phyloP scores from a whole-genome alignment of 2,888 invertebrate species.

The Yponomeuta plumbellus region DNA sequence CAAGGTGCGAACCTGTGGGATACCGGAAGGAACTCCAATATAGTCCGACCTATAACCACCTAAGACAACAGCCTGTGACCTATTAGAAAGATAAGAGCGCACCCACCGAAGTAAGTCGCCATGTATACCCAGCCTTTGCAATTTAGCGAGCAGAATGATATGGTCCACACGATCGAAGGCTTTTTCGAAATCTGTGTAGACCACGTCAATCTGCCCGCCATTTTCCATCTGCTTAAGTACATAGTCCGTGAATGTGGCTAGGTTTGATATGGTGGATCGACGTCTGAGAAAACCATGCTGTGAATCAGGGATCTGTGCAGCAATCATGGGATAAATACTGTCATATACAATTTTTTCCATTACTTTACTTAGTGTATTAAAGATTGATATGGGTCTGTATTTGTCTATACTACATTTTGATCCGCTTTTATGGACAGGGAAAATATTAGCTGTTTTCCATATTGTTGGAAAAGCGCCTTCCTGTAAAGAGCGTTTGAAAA shows the following conservation, averaged over 20 bases:
- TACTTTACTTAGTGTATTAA: not conserved
- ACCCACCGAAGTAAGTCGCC: constrained; percentile 9
- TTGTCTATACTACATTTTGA: not conserved
- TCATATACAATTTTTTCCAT: constrained; percentile 7
- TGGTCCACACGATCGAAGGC: not conserved
- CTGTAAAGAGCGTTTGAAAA: not conserved
- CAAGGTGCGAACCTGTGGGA: constrained; percentile 9
- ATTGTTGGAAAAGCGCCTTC: not conserved
- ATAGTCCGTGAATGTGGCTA: constrained; percentile 2
- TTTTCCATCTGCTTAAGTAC: not conserved
- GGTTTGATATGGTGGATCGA: constrained; percentile 7
- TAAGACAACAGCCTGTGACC: not conserved
- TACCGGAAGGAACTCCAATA: constrained; percentile 1
- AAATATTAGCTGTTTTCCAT: constrained; percentile 11
- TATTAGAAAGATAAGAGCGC: not conserved
- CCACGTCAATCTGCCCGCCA: too few species aligned
- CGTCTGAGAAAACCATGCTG: constrained; percentile 9
- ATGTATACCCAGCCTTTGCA: constrained; percentile 4
- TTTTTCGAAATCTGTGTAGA: too few species aligned
- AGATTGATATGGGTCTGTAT: constrained; percentile 9
- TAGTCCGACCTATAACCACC: constrained; percentile 6
- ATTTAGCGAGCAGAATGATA: not conserved
- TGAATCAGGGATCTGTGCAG: not conserved
- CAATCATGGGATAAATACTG: constrained; percentile 3
- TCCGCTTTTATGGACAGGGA: constrained; percentile 11